Base-by-base conservation (phyloP, 2,113 vertebrate species). In the Amblyopsis rosae region DNA sequence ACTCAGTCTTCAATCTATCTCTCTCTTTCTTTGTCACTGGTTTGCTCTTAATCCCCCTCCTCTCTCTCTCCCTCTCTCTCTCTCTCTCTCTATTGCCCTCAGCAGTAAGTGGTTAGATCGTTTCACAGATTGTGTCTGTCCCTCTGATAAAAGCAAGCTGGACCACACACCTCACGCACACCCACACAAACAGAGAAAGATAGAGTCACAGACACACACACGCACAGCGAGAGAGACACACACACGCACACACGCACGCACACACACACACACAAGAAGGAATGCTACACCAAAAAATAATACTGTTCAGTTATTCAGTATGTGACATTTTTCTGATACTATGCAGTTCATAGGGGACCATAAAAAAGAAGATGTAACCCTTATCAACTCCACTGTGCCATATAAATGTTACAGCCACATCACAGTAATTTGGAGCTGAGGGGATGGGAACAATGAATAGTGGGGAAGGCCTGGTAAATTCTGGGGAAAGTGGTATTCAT, bases 91-190 rank as follows among this genome's bases (percentile, higher is more conserved):
- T 6, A 6, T 45, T 63, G 17, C 67, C 54, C 69, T 58, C 62
- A 10, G 64, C 59, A 82, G 70, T 58, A 66, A 75, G 59, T 71
- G 70, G 67, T 73, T 72, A 65, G 74, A 83, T 81, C 71, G 61
- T 75, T 76, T 81, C 57, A 78, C 56, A 77, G 76, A 81, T 82
- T 76, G 65, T 62, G 58, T 80, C n/a, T 68, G 33, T 66, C 48
- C 72, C 56, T 59, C 65, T 63, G 69, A 69, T 67, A 63, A 62
- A 69, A 77, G 56, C 69, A 71, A 55, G 17, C 62, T 61, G 55
- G 74, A 73, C 77, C 77, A 78, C 74, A 80, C 61, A 56, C 65
- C 59, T 9, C 54, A 33, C 3, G 60, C 45, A 47, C 15, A 60
- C 59, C 46, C 33, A 45, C 33, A 60, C 58, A 41, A 33, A 46